Percentiles rank a stretch among this genome's conserved stretches.
These are phyloP conservation scores for Mythimna albipuncta DNA, from an alignment of 2,888 invertebrate genomes.

Conservation along the genomic window DNA sequence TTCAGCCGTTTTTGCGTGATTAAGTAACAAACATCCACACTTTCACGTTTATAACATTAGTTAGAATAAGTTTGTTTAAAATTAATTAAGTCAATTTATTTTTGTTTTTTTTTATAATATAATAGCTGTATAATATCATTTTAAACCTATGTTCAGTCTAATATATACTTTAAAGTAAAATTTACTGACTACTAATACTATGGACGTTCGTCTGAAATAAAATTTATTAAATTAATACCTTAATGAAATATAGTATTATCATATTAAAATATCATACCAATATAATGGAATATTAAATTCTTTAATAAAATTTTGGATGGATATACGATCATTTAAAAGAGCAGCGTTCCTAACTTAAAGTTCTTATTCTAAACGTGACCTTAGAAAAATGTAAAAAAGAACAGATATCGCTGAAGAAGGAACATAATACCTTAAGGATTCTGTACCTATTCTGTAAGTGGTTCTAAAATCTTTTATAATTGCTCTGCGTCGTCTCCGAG, in stretches of 20 bases:
- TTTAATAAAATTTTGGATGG: not conserved
- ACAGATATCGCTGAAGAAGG: constrained; percentile 35
- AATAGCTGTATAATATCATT: no score
- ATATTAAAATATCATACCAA: not conserved
- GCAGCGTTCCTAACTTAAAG: constrained; percentile 5
- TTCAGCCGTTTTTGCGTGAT: no score
- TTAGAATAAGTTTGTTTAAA: no score
- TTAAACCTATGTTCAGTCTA: no score
- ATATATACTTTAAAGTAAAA: no score
- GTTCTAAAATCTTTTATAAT: constrained; percentile 71
- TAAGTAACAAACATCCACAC: no score
- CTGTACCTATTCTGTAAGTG: constrained; percentile 53
- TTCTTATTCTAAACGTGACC: constrained; percentile 36
- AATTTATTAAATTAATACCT: no score
- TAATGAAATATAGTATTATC: not conserved
- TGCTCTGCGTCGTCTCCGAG: constrained; percentile 67
- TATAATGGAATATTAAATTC: not conserved
- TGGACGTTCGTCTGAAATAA: no score
- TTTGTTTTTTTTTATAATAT: no score
- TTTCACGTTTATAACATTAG: no score
- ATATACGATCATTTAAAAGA: constrained; percentile 5
- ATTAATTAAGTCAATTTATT: no score
- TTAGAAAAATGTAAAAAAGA: constrained; percentile 38
- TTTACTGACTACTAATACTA: no score
- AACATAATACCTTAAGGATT: constrained; percentile 40